phyloP scores from a whole-genome alignment of 1,140 invertebrate genomes.

The Platyscapa corneri region DNA sequence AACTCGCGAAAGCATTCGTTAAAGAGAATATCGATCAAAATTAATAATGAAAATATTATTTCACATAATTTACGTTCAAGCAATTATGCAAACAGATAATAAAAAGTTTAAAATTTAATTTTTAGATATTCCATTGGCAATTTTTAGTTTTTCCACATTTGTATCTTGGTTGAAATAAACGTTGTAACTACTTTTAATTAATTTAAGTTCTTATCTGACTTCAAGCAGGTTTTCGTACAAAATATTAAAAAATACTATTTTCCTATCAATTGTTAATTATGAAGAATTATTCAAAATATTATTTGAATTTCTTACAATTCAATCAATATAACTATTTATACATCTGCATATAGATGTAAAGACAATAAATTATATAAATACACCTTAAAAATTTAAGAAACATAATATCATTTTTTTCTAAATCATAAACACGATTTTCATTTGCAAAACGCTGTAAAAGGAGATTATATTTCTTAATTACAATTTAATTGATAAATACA shows the following conservation, averaged over 20 bases:
- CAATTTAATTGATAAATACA: neutral
- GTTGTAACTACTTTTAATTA: neutral
- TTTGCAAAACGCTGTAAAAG: neutral
- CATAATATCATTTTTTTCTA: neutral
- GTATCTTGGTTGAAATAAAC: neutral
- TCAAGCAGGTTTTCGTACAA: neutral
- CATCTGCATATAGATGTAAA: neutral
- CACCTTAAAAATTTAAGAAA: too few relatives aligned
- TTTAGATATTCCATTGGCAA: neutral
- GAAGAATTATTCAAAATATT: too few relatives aligned
- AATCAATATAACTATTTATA: too few relatives aligned
- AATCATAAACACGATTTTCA: neutral
- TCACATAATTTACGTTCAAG: neutral
- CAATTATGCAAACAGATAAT: conserved; percentile 1
- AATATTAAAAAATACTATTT: neutral
- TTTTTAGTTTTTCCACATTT: neutral
- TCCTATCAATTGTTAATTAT: too few relatives aligned
- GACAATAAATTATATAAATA: neutral
- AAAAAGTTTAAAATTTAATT: conserved; percentile 5
- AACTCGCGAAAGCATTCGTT: neutral
- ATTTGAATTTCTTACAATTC: too few relatives aligned
- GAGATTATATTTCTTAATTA: neutral
- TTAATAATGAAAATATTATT: conserved; percentile 23
- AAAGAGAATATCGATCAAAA: neutral
- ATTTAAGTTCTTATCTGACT: neutral